Evolutionary conservation across 1,140 invertebrate species (phyloP).

Genomic region (Cydia fagiglandana): DNA sequence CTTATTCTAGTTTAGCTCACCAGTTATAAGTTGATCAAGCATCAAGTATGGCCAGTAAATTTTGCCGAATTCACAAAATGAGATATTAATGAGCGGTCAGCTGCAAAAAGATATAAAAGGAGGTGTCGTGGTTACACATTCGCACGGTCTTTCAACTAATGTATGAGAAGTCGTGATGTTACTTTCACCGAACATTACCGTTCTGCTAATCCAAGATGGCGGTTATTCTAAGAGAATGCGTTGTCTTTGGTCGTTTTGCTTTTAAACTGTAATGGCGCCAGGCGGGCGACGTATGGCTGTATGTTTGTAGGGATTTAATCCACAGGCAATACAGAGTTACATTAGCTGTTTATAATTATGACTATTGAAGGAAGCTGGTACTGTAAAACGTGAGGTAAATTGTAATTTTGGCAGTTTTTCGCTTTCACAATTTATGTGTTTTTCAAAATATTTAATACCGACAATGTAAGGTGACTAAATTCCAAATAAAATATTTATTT

Average conservation of each 20-base stretch:
- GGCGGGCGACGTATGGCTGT: slow-evolving; percentile 6
- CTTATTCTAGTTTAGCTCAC: background rate
- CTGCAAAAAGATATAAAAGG: slow-evolving; percentile 57
- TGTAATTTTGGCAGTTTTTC: background rate
- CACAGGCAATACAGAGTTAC: background rate
- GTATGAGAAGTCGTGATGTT: slow-evolving; percentile 69
- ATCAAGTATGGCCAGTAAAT: background rate
- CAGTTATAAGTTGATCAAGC: background rate
- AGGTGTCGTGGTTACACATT: slow-evolving; percentile 53
- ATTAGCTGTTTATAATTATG: background rate
- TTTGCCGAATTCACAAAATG: slow-evolving; percentile 47
- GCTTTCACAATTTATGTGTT: too few relatives aligned
- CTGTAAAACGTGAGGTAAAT: background rate
- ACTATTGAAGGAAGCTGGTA: too few relatives aligned
- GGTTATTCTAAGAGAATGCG: background rate
- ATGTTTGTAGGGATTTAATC: slow-evolving; percentile 4
- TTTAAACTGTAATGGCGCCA: background rate
- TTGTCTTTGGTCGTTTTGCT: background rate
- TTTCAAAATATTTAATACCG: too few relatives aligned
- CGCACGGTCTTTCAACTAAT: slow-evolving; percentile 64
- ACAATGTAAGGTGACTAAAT: too few relatives aligned
- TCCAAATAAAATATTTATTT: too few relatives aligned
- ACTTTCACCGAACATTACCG: slow-evolving; percentile 68
- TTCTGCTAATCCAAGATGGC: slow-evolving; percentile 46
- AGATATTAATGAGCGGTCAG: slow-evolving; percentile 62